Evolutionary conservation across 2,888 invertebrate species (phyloP), one percentile per base, ranked within the genome.

Genomic region (Eupeodes luniger): DNA sequence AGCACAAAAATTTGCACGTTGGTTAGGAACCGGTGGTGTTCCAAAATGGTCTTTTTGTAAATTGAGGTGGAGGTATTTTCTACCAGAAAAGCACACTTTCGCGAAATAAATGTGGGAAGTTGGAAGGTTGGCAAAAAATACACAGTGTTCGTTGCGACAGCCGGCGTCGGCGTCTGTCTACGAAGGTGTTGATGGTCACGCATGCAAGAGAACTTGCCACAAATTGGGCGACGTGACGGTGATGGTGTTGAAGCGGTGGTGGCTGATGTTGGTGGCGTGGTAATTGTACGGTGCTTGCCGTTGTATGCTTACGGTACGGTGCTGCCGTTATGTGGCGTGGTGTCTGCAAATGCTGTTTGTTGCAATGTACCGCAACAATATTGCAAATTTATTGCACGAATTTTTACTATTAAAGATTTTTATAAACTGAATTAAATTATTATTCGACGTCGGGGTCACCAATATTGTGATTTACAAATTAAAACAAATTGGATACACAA

Each of bases 51-150:
- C 51, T n/a, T n/a, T n/a, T n/a, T n/a, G n/a, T n/a, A n/a, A n/a
- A n/a, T n/a, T 47, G 62, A 12, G 74, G 57, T 75, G 51, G 14
- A 57, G 64, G 40, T 66, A 72, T 51, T 53, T 11, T 64, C 40
- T 40, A 66, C 34, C 36, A 64, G 19, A 53, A 57, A 62, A 75
- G 61, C 84, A 79, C 80, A 79, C 79, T 53, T 27, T 55, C 64
- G 72, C 82, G 84, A 69, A 83, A 79, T 64, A 34, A 72, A 79
- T 79, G 49, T 67, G 87, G 72, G 64, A 76, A 76, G 57, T 53
- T 16, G 57, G 47, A 59, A 59, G 55, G 36, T 55, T 55, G 40
- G 59, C 72, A 61, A 83, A 75, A n/a, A 87, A 76, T 70, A n/a
- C n/a, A n/a, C n/a, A n/a, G n/a, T n/a, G n/a, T n/a, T n/a, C n/a